phyloP scores from a whole-genome alignment of 2,113 vertebrate genomes.

The Dasyprocta punctata region DNA sequence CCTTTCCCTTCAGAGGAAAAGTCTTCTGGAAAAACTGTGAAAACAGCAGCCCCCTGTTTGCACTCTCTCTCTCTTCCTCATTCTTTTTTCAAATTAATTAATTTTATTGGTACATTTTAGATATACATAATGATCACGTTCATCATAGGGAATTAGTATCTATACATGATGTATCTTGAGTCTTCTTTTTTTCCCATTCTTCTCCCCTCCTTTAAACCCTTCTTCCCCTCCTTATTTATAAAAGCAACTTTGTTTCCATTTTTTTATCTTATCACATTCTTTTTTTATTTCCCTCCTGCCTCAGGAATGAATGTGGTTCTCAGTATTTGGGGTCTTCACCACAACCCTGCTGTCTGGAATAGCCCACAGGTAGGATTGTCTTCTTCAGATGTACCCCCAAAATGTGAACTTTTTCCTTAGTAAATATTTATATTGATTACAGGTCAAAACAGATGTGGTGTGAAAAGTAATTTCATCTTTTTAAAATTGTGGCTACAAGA shows the following conservation, averaged over 20 bases:
- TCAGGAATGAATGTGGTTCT: conserved; percentile 76
- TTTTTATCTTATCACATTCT: not conserved
- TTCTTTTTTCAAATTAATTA: not conserved
- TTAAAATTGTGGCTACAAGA: not conserved
- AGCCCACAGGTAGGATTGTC: conserved; percentile 84
- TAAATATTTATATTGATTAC: not conserved
- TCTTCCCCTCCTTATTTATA: not conserved
- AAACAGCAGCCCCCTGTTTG: not conserved
- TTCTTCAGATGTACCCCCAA: not conserved
- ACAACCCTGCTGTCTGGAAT: conserved; percentile 84
- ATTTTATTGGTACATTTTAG: not conserved
- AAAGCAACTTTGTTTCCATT: not conserved
- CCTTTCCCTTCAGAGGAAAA: not conserved
- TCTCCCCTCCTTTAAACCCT: not conserved
- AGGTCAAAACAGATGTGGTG: not conserved
- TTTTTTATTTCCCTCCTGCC: conserved; percentile 39
- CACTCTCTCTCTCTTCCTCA: not conserved
- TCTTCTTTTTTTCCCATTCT: not conserved
- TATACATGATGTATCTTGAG: not conserved
- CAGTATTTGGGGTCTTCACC: conserved; percentile 84
- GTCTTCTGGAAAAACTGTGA: not conserved
- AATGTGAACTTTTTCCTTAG: conserved; percentile 7
- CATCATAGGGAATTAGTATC: not conserved
- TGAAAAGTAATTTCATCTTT: conserved; percentile 9
- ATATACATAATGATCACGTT: not conserved